These are phyloP conservation scores for Trisateles emortualis DNA, from an alignment of 2,888 invertebrate genomes.

Conservation along the genomic window DNA sequence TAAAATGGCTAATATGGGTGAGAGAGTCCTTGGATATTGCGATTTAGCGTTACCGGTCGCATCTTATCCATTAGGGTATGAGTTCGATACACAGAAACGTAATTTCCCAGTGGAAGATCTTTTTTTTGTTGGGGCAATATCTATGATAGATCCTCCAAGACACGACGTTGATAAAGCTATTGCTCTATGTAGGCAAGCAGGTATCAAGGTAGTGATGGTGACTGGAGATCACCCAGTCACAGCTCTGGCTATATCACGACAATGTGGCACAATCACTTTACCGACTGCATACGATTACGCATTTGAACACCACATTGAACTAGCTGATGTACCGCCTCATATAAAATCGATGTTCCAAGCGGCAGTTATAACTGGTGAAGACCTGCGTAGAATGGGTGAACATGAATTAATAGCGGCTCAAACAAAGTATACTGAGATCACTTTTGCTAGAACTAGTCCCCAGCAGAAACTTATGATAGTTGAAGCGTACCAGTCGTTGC, in stretches of 20 bases:
- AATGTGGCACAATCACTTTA: conserved; percentile 88
- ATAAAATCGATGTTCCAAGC: conserved; percentile 74
- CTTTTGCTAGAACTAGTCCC: conserved; percentile 91
- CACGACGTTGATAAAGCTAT: conserved; percentile 89
- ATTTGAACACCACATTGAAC: conserved; percentile 85
- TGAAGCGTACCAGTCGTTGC: conserved; percentile 92
- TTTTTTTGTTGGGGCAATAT: conserved; percentile 88
- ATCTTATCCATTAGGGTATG: conserved; percentile 80
- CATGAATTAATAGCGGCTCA: conserved; percentile 87
- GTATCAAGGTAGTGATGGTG: conserved; percentile 91
- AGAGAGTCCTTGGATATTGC: conserved; percentile 94
- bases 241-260: conserved; percentile 90
- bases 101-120: conserved; percentile 90
- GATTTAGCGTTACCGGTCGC: conserved; percentile 88
- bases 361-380: conserved; percentile 80
- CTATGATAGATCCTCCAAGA: conserved; percentile 91
- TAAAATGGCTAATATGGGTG: conserved; percentile 94
- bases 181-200: conserved; percentile 89
- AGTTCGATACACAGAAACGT: conserved; percentile 85
- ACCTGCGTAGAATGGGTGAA: conserved; percentile 86
- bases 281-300: conserved; percentile 91
- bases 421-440: conserved; percentile 89
- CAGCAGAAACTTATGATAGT: conserved; percentile 90
- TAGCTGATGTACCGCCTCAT: conserved; percentile 81
- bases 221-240: conserved; percentile 92